These are phyloP conservation scores for Sialis fuliginosa DNA, from an alignment of 2,888 invertebrate genomes.

Conservation along the genomic window DNA sequence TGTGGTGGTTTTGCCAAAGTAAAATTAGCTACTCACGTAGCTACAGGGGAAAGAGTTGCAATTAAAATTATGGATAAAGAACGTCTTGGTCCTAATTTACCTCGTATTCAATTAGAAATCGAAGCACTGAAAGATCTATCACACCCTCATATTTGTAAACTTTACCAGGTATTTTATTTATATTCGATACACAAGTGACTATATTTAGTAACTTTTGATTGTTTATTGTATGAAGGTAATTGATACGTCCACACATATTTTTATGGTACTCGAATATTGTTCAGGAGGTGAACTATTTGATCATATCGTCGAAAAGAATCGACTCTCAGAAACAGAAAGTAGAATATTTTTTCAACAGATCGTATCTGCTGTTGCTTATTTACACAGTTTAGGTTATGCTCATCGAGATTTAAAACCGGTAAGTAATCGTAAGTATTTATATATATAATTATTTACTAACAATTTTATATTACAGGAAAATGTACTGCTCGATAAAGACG, in stretches of 20 bases:
- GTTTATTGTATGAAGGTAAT: constrained; percentile 29
- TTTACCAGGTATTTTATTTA: constrained; percentile 36
- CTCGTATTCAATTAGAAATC: constrained; percentile 52
- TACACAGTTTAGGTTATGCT: constrained; percentile 57
- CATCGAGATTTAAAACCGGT: constrained; percentile 74
- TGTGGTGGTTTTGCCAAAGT: constrained; percentile 70
- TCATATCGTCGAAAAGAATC: constrained; percentile 61
- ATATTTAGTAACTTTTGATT: neutral
- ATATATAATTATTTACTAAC: too few species aligned
- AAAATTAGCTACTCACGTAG: constrained; percentile 53
- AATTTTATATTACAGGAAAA: constrained; percentile 42
- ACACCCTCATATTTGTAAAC: constrained; percentile 58
- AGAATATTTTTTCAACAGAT: constrained; percentile 63
- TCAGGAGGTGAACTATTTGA: constrained; percentile 72
- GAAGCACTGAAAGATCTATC: constrained; percentile 49
- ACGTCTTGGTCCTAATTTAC: constrained; percentile 51
- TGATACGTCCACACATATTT: constrained; percentile 55
- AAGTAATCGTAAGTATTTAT: too few species aligned
- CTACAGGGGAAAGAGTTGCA: constrained; percentile 68
- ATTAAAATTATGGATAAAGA: constrained; percentile 69
- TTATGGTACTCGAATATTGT: constrained; percentile 67
- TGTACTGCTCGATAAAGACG: constrained; percentile 51
- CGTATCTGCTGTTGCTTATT: constrained; percentile 57
- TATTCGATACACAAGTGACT: neutral
- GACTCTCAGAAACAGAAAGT: constrained; percentile 52